A percentile compares a stretch with the other conserved stretches of the same genome.
These are phyloP conservation scores for Gnatocerus cornutus DNA, from an alignment of 2,888 invertebrate species.

Conservation along the genomic window DNA sequence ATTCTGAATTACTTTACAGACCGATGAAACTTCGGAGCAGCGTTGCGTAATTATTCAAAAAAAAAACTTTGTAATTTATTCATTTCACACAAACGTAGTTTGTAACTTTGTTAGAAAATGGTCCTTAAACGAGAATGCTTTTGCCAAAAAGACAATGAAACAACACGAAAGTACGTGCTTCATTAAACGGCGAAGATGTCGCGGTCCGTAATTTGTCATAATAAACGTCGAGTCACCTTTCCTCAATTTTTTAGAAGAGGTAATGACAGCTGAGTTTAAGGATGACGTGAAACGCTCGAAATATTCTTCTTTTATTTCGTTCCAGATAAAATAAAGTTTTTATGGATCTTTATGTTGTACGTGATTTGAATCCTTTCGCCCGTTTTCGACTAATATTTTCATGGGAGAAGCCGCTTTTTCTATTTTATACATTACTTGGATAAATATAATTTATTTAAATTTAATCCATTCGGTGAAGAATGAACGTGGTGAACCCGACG, in stretches of 20 bases:
- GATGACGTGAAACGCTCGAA: slow-evolving; percentile 14
- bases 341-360: slow-evolving; percentile 17
- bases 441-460: no score
- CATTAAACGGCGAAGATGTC: slow-evolving; percentile 17
- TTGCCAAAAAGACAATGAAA: slow-evolving; percentile 14
- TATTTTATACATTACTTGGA: no score
- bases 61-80: slow-evolving; percentile 17
- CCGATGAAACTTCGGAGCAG: slow-evolving; percentile 24
- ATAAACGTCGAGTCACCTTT: slow-evolving; percentile 6
- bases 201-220: slow-evolving; percentile 19
- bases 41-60: slow-evolving; percentile 19
- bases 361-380: slow-evolving; percentile 11
- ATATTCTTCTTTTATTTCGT: slow-evolving; percentile 13
- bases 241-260: not conserved
- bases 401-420: no score
- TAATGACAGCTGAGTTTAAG: not conserved
- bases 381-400: not conserved
- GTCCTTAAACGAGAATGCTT: slow-evolving; percentile 7
- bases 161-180: slow-evolving; percentile 22
- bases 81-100: slow-evolving; percentile 14
- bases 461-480: no score
- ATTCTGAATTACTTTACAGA: slow-evolving; percentile 24
- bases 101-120: slow-evolving; percentile 7
- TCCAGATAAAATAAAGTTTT: slow-evolving; percentile 15
- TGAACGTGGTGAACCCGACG: no score